Percentiles rank a stretch among this genome's conserved stretches.
phyloP scores from a whole-genome alignment of 2,113 vertebrate species.

The Romanogobio albipinnatus region DNA sequence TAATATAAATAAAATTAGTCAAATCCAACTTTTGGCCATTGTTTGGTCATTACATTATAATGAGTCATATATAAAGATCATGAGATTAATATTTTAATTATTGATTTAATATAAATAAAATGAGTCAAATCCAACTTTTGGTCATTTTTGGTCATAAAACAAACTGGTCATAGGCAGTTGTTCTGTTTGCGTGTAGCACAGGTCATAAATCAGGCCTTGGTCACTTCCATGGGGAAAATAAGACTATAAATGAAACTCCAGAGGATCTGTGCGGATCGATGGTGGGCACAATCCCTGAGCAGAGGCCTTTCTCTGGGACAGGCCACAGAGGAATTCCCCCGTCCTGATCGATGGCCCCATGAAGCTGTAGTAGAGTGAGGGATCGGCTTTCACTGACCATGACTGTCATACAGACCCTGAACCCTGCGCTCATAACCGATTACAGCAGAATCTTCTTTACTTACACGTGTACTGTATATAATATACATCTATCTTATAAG shows the following conservation, averaged over 20 bases:
- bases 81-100: too few species aligned
- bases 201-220: neutral
- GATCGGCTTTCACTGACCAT: slow-evolving; percentile 56
- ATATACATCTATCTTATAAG: neutral
- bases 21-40: too few species aligned
- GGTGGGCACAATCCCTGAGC: slow-evolving; percentile 22
- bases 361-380: slow-evolving; percentile 40
- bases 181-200: neutral
- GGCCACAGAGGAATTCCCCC: slow-evolving; percentile 54
- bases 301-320: slow-evolving; percentile 45
- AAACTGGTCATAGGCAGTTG: neutral
- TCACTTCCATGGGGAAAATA: slow-evolving; percentile 6
- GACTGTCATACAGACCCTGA: slow-evolving; percentile 3
- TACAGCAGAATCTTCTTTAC: neutral
- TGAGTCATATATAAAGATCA: too few species aligned
- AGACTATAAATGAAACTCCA: slow-evolving; percentile 31
- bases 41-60: too few species aligned
- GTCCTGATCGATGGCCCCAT: slow-evolving; percentile 56
- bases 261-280: slow-evolving; percentile 34
- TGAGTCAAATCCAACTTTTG: too few species aligned
- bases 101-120: too few species aligned
- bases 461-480: neutral
- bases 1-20: too few species aligned
- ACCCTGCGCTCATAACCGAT: neutral
- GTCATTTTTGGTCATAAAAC: too few species aligned